Evolutionary conservation across 30 jellyfish, hydroid and myxozoan species (phyloP).

Genomic region (Pelagia noctiluca): DNA sequence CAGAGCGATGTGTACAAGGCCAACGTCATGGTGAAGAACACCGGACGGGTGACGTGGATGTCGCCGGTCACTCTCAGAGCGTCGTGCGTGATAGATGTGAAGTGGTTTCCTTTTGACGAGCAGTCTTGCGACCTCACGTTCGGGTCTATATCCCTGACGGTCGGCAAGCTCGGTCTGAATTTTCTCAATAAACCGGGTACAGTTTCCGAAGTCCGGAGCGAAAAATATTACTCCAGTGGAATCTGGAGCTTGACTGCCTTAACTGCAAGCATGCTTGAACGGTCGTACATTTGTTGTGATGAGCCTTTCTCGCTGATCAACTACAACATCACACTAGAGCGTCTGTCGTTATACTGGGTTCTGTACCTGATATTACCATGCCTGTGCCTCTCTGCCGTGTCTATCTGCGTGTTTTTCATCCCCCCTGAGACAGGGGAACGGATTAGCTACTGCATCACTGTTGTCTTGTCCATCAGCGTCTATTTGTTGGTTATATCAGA

Average conservation of each 20-base stretch:
- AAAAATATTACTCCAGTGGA: neutral
- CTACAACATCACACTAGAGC: slow-evolving; percentile 3
- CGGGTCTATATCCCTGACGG: neutral
- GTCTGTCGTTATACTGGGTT: slow-evolving; percentile 36
- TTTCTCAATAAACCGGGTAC: neutral
- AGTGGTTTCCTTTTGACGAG: slow-evolving; percentile 63
- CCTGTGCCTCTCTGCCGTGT: slow-evolving; percentile 1
- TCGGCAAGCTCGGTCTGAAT: neutral
- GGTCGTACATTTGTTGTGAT: neutral
- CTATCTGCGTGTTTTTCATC: slow-evolving; percentile 37
- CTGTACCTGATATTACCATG: slow-evolving; percentile 56
- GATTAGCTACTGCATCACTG: slow-evolving; percentile 67
- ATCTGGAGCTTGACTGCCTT: neutral
- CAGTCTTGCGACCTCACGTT: neutral
- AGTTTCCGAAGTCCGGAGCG: neutral
- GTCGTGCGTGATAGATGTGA: slow-evolving; percentile 26
- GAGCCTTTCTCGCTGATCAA: neutral
- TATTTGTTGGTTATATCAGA: slow-evolving; percentile 65
- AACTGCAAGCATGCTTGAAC: too few relatives aligned
- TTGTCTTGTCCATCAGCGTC: slow-evolving; percentile 58
- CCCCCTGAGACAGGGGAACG: slow-evolving; percentile 68
- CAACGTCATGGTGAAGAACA: neutral
- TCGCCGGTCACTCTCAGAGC: slow-evolving; percentile 43
- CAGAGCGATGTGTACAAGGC: slow-evolving; percentile 43
- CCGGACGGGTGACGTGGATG: slow-evolving; percentile 40